Evolutionary conservation across 2,888 invertebrate species (phyloP).

Genomic region (Polydrusus pterygomalis): DNA sequence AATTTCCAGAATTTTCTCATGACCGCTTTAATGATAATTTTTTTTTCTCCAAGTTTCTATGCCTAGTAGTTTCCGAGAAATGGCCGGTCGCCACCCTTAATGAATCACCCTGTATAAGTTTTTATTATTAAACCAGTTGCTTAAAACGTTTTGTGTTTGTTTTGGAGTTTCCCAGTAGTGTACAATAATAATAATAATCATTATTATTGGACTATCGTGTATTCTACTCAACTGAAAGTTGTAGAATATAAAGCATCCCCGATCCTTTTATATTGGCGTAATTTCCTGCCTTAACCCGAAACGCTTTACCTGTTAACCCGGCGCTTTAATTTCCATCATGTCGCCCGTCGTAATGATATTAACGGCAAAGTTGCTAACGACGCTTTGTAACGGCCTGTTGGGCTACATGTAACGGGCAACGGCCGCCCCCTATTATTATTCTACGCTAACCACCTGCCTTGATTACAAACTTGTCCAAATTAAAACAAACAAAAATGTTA

Average conservation of each 20-base stretch:
- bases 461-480: constrained; percentile 27
- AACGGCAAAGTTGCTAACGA: constrained; percentile 39
- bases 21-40: too few relatives aligned
- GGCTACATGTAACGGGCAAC: constrained; percentile 28
- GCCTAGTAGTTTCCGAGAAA: too few relatives aligned
- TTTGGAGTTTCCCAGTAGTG: too few relatives aligned
- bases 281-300: constrained; percentile 14
- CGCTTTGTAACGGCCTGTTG: constrained; percentile 25
- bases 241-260: not conserved
- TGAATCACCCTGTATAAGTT: too few relatives aligned
- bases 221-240: not conserved
- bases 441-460: constrained; percentile 44
- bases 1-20: too few relatives aligned
- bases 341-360: constrained; percentile 4
- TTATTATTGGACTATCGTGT: too few relatives aligned
- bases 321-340: constrained; percentile 23
- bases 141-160: too few relatives aligned
- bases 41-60: too few relatives aligned
- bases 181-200: too few relatives aligned
- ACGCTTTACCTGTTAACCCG: constrained; percentile 13
- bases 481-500: constrained; percentile 38
- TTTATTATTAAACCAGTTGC: too few relatives aligned
- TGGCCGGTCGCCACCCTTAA: too few relatives aligned
- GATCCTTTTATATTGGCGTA: constrained; percentile 11
- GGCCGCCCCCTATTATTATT: constrained; percentile 48